These are phyloP conservation scores for Bergia sp. DNA, from an alignment of 92 coral and sea anemone species.

Conservation along the genomic window DNA sequence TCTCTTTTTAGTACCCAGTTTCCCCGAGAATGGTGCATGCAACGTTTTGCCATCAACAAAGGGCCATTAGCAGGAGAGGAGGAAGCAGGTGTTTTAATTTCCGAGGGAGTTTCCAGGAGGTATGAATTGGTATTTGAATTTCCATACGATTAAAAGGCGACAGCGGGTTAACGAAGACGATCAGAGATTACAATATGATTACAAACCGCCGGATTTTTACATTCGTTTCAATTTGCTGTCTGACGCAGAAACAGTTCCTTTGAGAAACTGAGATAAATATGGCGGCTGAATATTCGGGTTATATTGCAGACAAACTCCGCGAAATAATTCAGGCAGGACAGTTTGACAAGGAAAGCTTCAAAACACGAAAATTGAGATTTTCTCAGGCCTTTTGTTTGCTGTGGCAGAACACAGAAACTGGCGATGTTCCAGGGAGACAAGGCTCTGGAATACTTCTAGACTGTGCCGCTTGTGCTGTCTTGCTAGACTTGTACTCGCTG, in stretches of 20 bases:
- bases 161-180: constrained; percentile 7
- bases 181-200: constrained; percentile 31
- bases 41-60: constrained; percentile 22
- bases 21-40: not conserved
- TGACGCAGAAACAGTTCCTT: not conserved
- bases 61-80: not conserved
- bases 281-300: constrained; percentile 53
- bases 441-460: constrained; percentile 54
- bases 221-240: not conserved
- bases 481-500: constrained; percentile 60
- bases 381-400: constrained; percentile 83
- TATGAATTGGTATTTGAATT: constrained; percentile 8
- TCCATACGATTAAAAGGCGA: constrained; percentile 40
- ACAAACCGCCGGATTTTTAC: not conserved
- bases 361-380: constrained; percentile 57
- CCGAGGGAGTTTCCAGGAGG: not conserved
- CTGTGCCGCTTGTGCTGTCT: constrained; percentile 62
- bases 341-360: constrained; percentile 59
- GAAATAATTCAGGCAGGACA: constrained; percentile 67
- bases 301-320: constrained; percentile 43
- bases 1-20: constrained; percentile 4
- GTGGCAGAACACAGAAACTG: constrained; percentile 87
- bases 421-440: constrained; percentile 71
- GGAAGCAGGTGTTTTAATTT: constrained; percentile 38
- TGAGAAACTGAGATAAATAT: constrained; percentile 20